Evolutionary conservation across 2,888 invertebrate species (phyloP).

Genomic region (Hypena proboscidalis): DNA sequence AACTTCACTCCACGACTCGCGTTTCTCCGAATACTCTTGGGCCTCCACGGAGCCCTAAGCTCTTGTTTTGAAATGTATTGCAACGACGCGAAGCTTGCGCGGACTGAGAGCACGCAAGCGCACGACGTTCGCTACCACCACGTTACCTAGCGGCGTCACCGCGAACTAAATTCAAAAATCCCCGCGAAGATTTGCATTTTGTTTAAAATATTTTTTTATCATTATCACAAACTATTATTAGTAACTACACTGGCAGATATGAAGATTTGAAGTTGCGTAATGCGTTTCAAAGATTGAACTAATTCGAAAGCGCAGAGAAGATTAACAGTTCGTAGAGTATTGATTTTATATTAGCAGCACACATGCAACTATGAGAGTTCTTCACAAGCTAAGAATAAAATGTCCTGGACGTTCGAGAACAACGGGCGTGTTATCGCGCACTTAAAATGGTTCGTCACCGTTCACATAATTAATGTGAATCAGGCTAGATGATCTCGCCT

Average conservation of each 20-base stretch:
- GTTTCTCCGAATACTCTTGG: slow-evolving; percentile 42
- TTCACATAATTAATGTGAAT: slow-evolving; percentile 82
- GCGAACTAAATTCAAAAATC: slow-evolving; percentile 62
- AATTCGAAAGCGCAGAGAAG: slow-evolving; percentile 15
- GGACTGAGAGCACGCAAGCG: slow-evolving; percentile 62
- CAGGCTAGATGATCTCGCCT: slow-evolving; percentile 62
- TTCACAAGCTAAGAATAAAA: slow-evolving; percentile 39
- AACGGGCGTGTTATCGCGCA: slow-evolving; percentile 76
- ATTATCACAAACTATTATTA: slow-evolving; percentile 4
- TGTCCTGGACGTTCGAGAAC: slow-evolving; percentile 46
- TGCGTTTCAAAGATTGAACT: slow-evolving; percentile 7
- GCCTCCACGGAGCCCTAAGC: slow-evolving; percentile 57
- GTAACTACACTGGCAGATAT: slow-evolving; percentile 5
- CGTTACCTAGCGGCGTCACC: slow-evolving; percentile 51
- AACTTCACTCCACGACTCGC: slow-evolving; percentile 50
- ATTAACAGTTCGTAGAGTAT: slow-evolving; percentile 53
- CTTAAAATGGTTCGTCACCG: slow-evolving; percentile 79
- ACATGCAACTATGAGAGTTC: slow-evolving; percentile 43
- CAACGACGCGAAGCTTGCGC: slow-evolving; percentile 71
- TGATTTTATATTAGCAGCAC: slow-evolving; percentile 71
- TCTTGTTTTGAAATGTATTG: slow-evolving; percentile 64
- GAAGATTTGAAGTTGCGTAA: slow-evolving; percentile 10
- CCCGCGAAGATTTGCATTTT: slow-evolving; percentile 64
- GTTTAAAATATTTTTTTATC: slow-evolving; percentile 17
- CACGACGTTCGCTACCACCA: slow-evolving; percentile 52